Conservation (phyloP, 2,113 vertebrate genomes). For the Excalfactoria chinensis region DNA sequence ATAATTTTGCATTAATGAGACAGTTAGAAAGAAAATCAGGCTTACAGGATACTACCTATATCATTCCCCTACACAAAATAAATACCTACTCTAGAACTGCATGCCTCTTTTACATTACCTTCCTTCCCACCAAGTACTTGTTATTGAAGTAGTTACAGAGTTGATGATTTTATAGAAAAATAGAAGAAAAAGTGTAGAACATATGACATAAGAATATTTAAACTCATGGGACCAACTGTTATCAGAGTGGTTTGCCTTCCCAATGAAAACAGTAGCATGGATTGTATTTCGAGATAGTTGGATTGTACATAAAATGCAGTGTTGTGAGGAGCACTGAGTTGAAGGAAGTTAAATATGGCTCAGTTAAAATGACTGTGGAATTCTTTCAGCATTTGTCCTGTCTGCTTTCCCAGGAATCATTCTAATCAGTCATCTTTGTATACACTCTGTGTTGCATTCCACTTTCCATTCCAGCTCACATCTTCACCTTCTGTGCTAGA, state of each 20-base stretch:
- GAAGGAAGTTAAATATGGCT: not conserved
- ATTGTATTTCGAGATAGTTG: not conserved
- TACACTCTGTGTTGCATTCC: accelerated
- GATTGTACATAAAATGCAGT: not conserved
- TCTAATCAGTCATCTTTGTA: accelerated
- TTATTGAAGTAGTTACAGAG: not conserved
- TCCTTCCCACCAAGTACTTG: not conserved
- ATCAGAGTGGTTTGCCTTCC: accelerated
- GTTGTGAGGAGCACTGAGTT: accelerated
- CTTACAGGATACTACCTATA: not conserved
- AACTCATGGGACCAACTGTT: not conserved
- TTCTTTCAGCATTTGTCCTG: accelerated
- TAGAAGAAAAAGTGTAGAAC: not conserved
- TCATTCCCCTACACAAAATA: not conserved
- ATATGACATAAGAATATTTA: not conserved
- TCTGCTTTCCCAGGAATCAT: not conserved
- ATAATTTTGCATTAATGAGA: not conserved
- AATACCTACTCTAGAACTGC: not conserved
- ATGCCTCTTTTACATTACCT: accelerated
- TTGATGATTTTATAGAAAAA: not conserved
- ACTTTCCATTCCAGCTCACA: not conserved
- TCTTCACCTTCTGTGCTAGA: not conserved
- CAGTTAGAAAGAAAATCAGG: not conserved
- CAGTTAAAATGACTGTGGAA: not conserved
- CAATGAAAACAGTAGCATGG: not conserved